These are phyloP conservation scores for Xenentodon cancila DNA, from an alignment of 2,797 vertebrate species.

Conservation along the genomic window DNA sequence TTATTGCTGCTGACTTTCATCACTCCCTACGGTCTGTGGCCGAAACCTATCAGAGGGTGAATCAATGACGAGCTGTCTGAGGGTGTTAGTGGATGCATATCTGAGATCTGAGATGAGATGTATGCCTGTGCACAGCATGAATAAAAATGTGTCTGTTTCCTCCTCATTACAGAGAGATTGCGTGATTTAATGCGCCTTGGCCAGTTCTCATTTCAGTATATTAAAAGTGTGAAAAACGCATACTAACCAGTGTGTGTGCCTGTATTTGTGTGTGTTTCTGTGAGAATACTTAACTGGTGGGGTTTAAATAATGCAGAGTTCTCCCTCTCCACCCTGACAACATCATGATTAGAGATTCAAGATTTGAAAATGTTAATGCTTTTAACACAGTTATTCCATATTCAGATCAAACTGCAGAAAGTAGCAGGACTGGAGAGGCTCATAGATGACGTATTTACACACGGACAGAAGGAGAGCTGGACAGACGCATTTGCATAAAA, in stretches of 20 bases:
- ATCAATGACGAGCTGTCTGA: conserved; percentile 60
- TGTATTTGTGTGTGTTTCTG: conserved; percentile 37
- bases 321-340: conserved; percentile 71
- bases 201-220: conserved; percentile 36
- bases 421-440: conserved; percentile 28
- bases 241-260: conserved; percentile 20
- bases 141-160: conserved; percentile 4
- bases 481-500: conserved; percentile 21
- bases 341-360: conserved; percentile 70
- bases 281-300: conserved; percentile 62
- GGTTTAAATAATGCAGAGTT: conserved; percentile 78
- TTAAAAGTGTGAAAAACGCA: conserved; percentile 37
- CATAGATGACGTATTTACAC: conserved; percentile 19
- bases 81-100: conserved; percentile 21
- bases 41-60: conserved; percentile 64
- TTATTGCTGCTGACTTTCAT: conserved; percentile 75
- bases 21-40: conserved; percentile 58
- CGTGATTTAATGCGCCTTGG: conserved; percentile 34
- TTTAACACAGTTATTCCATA: conserved; percentile 68
- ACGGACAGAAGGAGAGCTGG: conserved; percentile 14
- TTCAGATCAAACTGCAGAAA: conserved; percentile 61
- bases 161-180: conserved; percentile 46
- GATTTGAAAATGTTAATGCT: conserved; percentile 77
- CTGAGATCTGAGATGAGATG: conserved; percentile 26
- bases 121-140: conserved; percentile 4